Base-by-base conservation (phyloP, 2,888 invertebrate genomes). In the Neoascia interrupta region DNA sequence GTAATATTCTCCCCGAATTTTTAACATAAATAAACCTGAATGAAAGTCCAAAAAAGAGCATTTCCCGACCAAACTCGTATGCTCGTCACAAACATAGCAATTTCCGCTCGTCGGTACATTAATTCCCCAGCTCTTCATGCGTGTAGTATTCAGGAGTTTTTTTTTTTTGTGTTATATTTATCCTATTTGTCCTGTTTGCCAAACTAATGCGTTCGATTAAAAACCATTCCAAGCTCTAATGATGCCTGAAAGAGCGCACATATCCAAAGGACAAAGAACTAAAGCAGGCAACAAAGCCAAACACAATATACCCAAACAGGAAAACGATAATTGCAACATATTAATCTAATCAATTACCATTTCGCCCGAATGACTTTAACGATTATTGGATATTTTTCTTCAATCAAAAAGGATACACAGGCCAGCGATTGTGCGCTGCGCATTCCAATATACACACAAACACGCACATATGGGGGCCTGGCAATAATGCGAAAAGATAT, bases 321-420 rank as follows among this genome's bases (percentile, higher is more conserved):
- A 49, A 58, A 68, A 73, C 79, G 79, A 73, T 79, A 79, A 79
- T 79, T 79, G 73, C 61, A 73, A 56, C 79, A 68, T 73, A 73
- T 79, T 73, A 73, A 79, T 79, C 79, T 79, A 73, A 79, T 79
- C 79, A 79, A 73, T 72, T 56, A 79, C 60, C 26, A 37, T 68
- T 73, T 60, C 66, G 79, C 73, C 61, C 23, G 54, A 61, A 73
- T 56, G 73, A 43, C 41, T 73, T 60, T 79, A 64, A 79, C 66
- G 68, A 79, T 79, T 79, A 79, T 73, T 79, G 47, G 66, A 68
- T 79, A 68, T 73, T 79, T 54, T 73, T 61, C 54, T 60, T 73
- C 66, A 56, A 61, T 61, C 72, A 66, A 64, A 79, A 49, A 31
- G 43, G 56, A 64, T 53, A 72, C 64, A 58, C 34, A 61, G 28